These are phyloP conservation scores for Sebastiscus albofasciatus DNA, from an alignment of 2,797 vertebrate genomes.

Conservation along the genomic window DNA sequence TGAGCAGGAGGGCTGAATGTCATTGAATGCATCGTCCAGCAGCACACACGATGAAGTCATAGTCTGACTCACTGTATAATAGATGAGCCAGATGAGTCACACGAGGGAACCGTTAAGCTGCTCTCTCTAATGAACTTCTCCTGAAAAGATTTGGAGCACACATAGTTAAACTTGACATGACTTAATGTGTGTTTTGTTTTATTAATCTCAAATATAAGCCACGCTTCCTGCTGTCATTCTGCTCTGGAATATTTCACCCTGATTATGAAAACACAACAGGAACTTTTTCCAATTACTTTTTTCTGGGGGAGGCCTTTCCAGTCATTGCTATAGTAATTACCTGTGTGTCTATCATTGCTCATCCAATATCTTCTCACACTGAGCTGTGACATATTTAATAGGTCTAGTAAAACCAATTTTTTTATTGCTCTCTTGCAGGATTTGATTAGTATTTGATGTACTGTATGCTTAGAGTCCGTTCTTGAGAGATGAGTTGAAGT, in stretches of 20 bases:
- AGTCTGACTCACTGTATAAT: slow-evolving; percentile 29
- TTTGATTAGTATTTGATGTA: slow-evolving; percentile 57
- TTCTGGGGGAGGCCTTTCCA: slow-evolving; percentile 37
- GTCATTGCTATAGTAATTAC: slow-evolving; percentile 49
- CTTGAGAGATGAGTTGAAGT: slow-evolving; percentile 32
- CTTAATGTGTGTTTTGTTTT: neutral
- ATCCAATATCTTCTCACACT: slow-evolving; percentile 45
- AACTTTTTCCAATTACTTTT: slow-evolving; percentile 62
- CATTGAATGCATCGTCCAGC: slow-evolving; percentile 29
- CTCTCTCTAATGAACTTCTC: slow-evolving; percentile 26
- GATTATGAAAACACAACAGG: slow-evolving; percentile 54
- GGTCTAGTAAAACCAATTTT: slow-evolving; percentile 42
- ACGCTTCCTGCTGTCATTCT: slow-evolving; percentile 6
- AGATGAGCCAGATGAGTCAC: slow-evolving; percentile 27
- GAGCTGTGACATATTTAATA: slow-evolving; percentile 56
- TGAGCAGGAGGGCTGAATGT: slow-evolving; percentile 20
- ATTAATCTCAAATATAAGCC: slow-evolving; percentile 5
- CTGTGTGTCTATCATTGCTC: slow-evolving; percentile 48
- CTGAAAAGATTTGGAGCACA: slow-evolving; percentile 8
- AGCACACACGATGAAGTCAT: slow-evolving; percentile 7
- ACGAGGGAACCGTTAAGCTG: slow-evolving; percentile 15
- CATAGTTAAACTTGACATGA: neutral
- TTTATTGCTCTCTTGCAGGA: slow-evolving; percentile 42
- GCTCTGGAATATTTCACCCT: slow-evolving; percentile 36
- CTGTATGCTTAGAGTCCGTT: slow-evolving; percentile 31